phyloP scores from a whole-genome alignment of 1,140 invertebrate species.

The Heliconius melpomene region DNA sequence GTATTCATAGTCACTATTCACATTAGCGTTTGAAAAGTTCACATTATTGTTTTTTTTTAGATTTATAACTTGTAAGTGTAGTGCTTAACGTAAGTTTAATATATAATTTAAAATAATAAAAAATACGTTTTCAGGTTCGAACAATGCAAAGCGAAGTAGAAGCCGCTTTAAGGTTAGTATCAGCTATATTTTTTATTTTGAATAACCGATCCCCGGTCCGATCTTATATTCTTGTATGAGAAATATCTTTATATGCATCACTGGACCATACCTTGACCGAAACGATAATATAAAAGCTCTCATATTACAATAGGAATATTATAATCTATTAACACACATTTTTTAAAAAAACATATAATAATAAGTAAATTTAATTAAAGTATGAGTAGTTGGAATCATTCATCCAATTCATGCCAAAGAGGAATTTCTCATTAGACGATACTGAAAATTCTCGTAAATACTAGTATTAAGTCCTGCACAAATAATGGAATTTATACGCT shows the following conservation, averaged over 20 bases:
- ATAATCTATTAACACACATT: too few relatives aligned
- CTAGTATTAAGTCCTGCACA: neutral
- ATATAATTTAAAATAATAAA: neutral
- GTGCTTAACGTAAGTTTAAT: neutral
- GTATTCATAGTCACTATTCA: neutral
- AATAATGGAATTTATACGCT: neutral
- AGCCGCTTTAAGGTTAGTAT: constrained; percentile 40
- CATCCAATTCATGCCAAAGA: neutral
- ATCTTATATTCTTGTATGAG: too few relatives aligned
- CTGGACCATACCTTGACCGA: too few relatives aligned
- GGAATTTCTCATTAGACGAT: neutral
- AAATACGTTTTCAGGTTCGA: constrained; percentile 35
- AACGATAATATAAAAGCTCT: too few relatives aligned
- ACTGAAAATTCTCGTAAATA: neutral
- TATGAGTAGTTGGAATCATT: neutral
- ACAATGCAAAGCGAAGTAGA: constrained; percentile 39
- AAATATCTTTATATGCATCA: too few relatives aligned
- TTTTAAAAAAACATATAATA: too few relatives aligned
- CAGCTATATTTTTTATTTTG: neutral
- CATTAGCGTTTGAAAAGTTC: neutral
- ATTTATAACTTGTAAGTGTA: too few relatives aligned
- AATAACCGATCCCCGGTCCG: neutral
- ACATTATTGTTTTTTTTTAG: neutral
- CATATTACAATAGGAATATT: too few relatives aligned
- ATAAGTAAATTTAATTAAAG: neutral